Evolutionary conservation across 1,140 invertebrate species (phyloP), one percentile per base, ranked within the genome.

Genomic region (Drosophila lacertosa): DNA sequence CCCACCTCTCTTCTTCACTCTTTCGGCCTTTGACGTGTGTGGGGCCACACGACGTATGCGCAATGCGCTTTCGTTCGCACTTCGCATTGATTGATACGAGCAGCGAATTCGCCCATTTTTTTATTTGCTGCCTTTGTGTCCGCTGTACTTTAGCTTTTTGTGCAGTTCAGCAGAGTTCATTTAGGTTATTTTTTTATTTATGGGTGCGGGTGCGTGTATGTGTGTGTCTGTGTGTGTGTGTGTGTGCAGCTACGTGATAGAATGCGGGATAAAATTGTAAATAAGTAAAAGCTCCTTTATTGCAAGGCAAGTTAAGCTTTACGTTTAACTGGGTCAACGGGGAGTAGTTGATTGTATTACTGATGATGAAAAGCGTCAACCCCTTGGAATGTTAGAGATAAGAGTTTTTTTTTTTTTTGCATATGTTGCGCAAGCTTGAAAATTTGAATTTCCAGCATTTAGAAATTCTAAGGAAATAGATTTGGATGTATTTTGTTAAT

Each of bases 81-180:
- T 33, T 59, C 24, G 64, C 74, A 81, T 86, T 88, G 82, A 86
- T 86, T 86, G 82, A 88, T 88, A 77, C 73, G 74, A 53, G 48
- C 22, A 40, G 47, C 42, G 39, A 26, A 15, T 37, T 55, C 29
- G 15, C 29, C 44, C 32, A 32, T 62, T 63, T 47, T 18, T 33
- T 37, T 72, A 24, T 47, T 63, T 53, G 66, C 53, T 71, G 82
- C 77, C 70, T 80, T 80, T 86, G 81, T 86, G 72, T 69, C 58
- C 65, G 78, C 78, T 79, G 79, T 76, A 78, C 74, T 80, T 76
- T 68, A 29, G 59, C 42, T 33, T 24, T 24, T 20, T 57, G 33
- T 65, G 76, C 65, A 77, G 81, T 84, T 84, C 81, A 86, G 68
- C 57, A 59, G 82, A 84, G 81, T 84, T 84, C 81, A 84, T 64